phyloP scores from a whole-genome alignment of 2,113 vertebrate species.

The Fulmarus glacialis region DNA sequence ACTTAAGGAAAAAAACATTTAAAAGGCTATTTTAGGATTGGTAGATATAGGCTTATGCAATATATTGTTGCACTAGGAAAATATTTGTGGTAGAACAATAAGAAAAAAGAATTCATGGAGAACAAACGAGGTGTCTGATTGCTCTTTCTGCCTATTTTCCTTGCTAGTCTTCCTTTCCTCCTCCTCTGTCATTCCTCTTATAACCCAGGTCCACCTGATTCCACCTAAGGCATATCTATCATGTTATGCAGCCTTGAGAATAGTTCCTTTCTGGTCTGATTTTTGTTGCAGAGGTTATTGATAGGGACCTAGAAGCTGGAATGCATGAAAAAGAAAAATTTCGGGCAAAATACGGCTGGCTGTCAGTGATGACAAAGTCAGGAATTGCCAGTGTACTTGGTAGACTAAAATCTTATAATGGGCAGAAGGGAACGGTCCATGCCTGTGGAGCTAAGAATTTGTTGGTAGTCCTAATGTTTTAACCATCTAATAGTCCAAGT shows the following conservation, averaged over 20 bases:
- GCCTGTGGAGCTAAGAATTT: not conserved
- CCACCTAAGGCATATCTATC: not conserved
- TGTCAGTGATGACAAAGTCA: not conserved
- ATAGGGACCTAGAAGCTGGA: not conserved
- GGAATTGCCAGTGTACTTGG: not conserved
- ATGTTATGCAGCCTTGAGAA: not conserved
- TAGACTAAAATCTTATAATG: not conserved
- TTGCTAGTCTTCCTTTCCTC: not conserved
- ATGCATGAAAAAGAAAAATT: not conserved
- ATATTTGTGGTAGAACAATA: not conserved
- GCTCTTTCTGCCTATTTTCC: not conserved
- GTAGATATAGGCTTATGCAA: not conserved
- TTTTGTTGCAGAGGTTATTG: not conserved
- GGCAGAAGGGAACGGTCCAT: rapidly evolving
- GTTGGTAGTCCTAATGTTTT: not conserved
- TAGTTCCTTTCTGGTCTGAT: not conserved
- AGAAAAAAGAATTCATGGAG: not conserved
- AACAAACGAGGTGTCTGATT: not conserved
- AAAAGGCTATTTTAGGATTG: not conserved
- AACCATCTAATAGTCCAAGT: not conserved
- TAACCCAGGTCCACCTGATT: not conserved
- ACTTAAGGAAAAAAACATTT: not conserved
- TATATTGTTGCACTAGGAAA: not conserved
- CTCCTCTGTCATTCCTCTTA: not conserved
- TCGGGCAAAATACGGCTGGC: not conserved